Conservation (phyloP, 2,113 vertebrate species). For the Dolichotis patagonum region DNA sequence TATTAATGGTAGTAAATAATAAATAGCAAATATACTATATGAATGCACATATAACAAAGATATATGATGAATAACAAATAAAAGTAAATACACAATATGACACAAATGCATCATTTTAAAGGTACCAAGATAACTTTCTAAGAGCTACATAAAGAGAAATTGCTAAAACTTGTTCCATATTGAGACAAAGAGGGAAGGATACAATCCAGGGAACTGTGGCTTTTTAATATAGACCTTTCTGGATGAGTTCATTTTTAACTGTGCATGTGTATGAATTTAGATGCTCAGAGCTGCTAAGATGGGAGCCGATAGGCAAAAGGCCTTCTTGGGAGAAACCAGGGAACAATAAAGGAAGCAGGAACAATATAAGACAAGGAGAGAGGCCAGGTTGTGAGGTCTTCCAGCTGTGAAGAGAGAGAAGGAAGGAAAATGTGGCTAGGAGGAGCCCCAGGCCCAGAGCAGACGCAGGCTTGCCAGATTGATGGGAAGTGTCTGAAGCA, state of each 20-base stretch:
- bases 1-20: background rate
- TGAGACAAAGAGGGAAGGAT: background rate
- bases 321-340: background rate
- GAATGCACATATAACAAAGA: background rate
- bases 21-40: background rate
- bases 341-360: background rate
- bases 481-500: background rate
- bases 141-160: background rate
- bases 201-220: background rate
- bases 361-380: background rate
- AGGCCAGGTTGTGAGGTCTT: too few relatives aligned
- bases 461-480: background rate
- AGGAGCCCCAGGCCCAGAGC: background rate
- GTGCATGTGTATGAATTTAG: background rate
- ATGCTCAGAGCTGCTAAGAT: background rate
- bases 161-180: background rate
- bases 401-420: too few relatives aligned
- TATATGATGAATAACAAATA: background rate
- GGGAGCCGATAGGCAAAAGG: background rate
- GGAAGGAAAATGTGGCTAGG: background rate
- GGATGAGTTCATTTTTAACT: background rate
- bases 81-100: background rate
- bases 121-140: background rate
- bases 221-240: background rate
- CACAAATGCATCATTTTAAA: background rate